Evolutionary conservation across 2,113 vertebrate species (phyloP).

Genomic region (Bombycilla garrulus): DNA sequence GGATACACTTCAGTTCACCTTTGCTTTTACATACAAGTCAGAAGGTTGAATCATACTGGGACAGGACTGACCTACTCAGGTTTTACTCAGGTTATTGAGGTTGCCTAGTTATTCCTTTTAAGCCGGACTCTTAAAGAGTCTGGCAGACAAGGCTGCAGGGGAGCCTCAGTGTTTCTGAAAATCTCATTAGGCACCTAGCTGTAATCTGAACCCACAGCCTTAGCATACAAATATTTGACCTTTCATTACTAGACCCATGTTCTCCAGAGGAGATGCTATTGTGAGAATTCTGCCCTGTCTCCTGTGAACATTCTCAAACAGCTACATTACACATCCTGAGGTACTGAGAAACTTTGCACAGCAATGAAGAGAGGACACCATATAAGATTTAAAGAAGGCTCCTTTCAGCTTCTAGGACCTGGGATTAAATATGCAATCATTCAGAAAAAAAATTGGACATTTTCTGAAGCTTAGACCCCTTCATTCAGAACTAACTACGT

Average conservation of each 20-base stretch:
- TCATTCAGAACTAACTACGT: background rate
- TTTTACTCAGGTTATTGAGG: background rate
- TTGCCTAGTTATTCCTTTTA: background rate
- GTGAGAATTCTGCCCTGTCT: background rate
- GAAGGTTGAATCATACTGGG: constrained; percentile 24
- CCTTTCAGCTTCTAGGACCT: background rate
- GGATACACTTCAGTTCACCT: constrained; percentile 26
- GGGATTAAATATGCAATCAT: background rate
- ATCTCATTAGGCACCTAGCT: constrained; percentile 5
- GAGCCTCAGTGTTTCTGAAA: background rate
- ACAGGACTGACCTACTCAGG: background rate
- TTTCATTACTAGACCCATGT: background rate
- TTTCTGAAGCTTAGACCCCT: background rate
- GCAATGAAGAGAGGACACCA: background rate
- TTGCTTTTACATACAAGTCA: constrained; percentile 16
- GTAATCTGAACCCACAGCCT: background rate
- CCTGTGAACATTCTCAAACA: background rate
- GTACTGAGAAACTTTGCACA: background rate
- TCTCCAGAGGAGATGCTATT: background rate
- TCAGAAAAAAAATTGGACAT: background rate
- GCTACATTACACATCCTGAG: background rate
- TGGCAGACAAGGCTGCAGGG: background rate
- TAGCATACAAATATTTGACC: constrained; percentile 1
- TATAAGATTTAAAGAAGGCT: background rate
- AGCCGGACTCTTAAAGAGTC: background rate